Evolutionary conservation across 2,797 vertebrate species (phyloP).

Genomic region (Natrix natrix): DNA sequence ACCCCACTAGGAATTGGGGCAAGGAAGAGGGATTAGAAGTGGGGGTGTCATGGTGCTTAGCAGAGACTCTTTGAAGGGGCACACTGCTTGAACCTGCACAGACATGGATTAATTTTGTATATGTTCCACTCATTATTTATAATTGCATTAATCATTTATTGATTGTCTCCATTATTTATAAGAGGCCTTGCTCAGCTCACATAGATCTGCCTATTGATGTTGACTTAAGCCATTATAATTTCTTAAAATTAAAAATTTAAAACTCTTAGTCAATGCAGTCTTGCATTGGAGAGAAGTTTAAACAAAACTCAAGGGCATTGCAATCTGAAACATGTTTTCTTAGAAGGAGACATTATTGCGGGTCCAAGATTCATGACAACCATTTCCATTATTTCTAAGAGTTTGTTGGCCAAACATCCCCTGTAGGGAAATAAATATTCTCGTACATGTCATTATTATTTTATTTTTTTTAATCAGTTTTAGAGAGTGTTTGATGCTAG

Average conservation of each 20-base stretch:
- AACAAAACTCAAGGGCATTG: background rate
- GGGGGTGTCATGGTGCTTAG: background rate
- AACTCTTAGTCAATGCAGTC: background rate
- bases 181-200: background rate
- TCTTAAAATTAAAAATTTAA: constrained; percentile 10
- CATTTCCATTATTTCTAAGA: constrained; percentile 1
- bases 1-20: background rate
- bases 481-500: constrained; percentile 35
- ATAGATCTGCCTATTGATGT: background rate
- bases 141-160: background rate
- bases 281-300: background rate
- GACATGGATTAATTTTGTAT: background rate
- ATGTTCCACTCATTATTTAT: background rate
- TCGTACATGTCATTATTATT: constrained; percentile 27
- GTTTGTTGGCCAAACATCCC: constrained; percentile 28
- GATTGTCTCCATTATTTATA: background rate
- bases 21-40: background rate
- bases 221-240: background rate
- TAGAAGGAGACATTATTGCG: background rate
- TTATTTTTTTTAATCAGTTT: background rate
- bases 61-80: background rate
- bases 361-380: background rate
- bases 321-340: background rate
- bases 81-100: background rate
- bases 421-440: constrained; percentile 32